Evolutionary conservation across 53 echinoderm and acorn worm species (phyloP).

Genomic region (Stichopus horrens): DNA sequence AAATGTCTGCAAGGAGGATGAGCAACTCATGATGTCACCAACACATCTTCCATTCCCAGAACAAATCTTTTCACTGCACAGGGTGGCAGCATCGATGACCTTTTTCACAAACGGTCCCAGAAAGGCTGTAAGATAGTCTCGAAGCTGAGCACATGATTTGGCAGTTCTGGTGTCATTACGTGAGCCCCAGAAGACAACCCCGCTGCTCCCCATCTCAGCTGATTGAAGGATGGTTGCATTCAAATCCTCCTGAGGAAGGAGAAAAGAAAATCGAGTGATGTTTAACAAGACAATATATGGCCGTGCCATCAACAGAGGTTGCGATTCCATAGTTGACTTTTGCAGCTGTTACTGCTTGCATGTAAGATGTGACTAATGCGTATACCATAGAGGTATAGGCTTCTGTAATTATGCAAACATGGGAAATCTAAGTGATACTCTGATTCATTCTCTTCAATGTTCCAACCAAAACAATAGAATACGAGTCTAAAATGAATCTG

Average conservation of each 20-base stretch:
- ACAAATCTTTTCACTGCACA: conserved; percentile 64
- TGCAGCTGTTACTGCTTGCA: no score
- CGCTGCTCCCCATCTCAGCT: conserved; percentile 66
- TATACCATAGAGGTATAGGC: no score
- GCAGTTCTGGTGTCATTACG: conserved; percentile 34
- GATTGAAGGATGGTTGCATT: conserved; percentile 67
- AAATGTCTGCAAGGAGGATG: background rate
- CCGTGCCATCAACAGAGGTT: no score
- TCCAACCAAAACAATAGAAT: no score
- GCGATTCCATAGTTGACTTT: no score
- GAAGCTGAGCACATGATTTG: conserved; percentile 46
- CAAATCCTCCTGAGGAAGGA: conserved; percentile 56
- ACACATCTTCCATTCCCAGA: conserved; percentile 71
- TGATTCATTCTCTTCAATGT: no score
- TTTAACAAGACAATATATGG: background rate
- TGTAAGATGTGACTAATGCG: no score
- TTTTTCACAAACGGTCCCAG: conserved; percentile 63
- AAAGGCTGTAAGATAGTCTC: conserved; percentile 49
- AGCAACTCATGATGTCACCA: conserved; percentile 73
- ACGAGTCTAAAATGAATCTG: no score
- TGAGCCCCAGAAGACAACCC: conserved; percentile 80
- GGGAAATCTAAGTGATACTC: no score
- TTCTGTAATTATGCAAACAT: no score
- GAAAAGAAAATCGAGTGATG: background rate
- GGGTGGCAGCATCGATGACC: conserved; percentile 51